phyloP scores from a whole-genome alignment of 2,888 invertebrate genomes.

The Aphrophora alni region DNA sequence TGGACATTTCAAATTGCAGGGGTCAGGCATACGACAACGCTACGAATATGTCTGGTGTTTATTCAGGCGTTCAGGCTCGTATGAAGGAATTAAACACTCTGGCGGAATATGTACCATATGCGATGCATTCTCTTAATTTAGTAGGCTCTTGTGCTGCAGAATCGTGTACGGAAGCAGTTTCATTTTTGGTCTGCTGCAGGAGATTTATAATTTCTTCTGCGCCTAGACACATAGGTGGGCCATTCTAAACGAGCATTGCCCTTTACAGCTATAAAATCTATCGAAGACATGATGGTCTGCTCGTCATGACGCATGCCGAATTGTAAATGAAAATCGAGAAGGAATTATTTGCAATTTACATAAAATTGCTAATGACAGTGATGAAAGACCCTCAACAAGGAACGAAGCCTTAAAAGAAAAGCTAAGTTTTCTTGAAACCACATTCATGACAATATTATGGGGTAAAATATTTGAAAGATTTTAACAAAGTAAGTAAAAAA shows the following conservation, averaged over 20 bases:
- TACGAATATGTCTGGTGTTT: conserved; percentile 18
- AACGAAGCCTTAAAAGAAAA: conserved; percentile 20
- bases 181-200: neutral
- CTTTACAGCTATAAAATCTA: conserved; percentile 25
- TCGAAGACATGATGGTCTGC: conserved; percentile 25
- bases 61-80: conserved; percentile 19
- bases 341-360: conserved; percentile 20
- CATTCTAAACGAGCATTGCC: neutral
- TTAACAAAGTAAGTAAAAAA: neutral
- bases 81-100: conserved; percentile 14
- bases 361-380: conserved; percentile 22
- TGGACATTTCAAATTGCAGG: conserved; percentile 17
- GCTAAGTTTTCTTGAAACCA: conserved; percentile 6
- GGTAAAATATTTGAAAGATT: too few relatives aligned
- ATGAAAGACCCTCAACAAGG: conserved; percentile 19
- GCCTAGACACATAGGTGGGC: neutral
- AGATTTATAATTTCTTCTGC: conserved; percentile 16
- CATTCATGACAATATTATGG: neutral
- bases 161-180: conserved; percentile 16
- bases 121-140: conserved; percentile 9
- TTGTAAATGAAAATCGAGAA: conserved; percentile 19
- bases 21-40: conserved; percentile 21
- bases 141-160: conserved; percentile 10
- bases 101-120: conserved; percentile 17
- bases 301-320: conserved; percentile 6